Conservation (phyloP, 2,113 vertebrate species). For the Columba janthina region DNA sequence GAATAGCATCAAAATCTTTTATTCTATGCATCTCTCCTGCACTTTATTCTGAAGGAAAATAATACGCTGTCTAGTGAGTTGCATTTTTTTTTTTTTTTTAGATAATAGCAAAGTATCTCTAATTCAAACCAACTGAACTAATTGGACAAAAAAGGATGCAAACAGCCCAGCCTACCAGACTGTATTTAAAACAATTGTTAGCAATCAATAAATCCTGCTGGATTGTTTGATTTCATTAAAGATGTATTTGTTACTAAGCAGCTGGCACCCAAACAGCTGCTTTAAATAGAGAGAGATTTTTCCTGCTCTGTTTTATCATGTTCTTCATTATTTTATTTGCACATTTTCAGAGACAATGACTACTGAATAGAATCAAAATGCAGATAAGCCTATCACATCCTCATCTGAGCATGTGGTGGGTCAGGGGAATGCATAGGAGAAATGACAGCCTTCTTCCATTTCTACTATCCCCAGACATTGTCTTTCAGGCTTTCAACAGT, state of each 20-base stretch:
- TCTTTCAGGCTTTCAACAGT: conserved; percentile 33
- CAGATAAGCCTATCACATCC: conserved; percentile 46
- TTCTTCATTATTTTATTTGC: conserved; percentile 67
- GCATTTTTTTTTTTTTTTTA: conserved; percentile 4
- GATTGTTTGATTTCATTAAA: conserved; percentile 80
- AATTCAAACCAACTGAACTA: conserved; percentile 85
- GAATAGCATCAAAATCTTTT: conserved; percentile 23
- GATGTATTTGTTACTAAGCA: conserved; percentile 79
- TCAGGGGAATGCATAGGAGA: conserved; percentile 27
- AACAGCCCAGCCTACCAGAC: conserved; percentile 74
- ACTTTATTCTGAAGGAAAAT: not conserved
- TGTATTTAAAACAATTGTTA: conserved; percentile 82
- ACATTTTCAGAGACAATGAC: conserved; percentile 54
- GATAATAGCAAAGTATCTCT: conserved; percentile 75
- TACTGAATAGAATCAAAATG: conserved; percentile 55
- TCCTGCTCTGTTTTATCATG: conserved; percentile 66
- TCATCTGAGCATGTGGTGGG: conserved; percentile 41
- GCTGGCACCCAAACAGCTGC: conserved; percentile 82
- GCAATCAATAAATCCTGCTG: conserved; percentile 81
- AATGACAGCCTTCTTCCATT: conserved; percentile 39
- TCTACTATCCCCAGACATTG: not conserved
- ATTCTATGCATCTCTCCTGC: not conserved
- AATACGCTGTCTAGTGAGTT: not conserved
- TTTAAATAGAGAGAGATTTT: conserved; percentile 79
- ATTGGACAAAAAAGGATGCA: conserved; percentile 76